A percentile compares a stretch with the other conserved stretches of the same genome.
These are phyloP conservation scores for Asobara japonica DNA, from an alignment of 1,140 invertebrate species.

Conservation along the genomic window DNA sequence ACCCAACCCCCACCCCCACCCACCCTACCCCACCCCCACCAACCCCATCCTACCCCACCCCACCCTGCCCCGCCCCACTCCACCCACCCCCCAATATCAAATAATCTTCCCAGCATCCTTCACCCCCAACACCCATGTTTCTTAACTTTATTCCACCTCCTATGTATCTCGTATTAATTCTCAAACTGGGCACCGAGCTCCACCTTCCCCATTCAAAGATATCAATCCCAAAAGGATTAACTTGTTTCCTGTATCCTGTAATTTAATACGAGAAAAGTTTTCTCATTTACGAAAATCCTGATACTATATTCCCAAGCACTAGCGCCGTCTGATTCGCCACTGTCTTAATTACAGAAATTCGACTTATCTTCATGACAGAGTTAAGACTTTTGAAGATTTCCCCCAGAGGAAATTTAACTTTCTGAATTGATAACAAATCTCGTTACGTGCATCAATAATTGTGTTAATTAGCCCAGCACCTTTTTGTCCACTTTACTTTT, in stretches of 20 bases:
- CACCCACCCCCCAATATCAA: neutral
- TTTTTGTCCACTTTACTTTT: too few relatives aligned
- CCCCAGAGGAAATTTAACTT: slow-evolving; percentile 10
- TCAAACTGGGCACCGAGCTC: neutral
- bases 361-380: neutral
- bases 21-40: neutral
- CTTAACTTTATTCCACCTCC: neutral
- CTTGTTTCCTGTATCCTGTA: slow-evolving; percentile 32
- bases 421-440: slow-evolving; percentile 6
- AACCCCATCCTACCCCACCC: neutral
- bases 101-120: too few relatives aligned
- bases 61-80: neutral
- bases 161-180: slow-evolving; percentile 1
- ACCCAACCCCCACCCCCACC: neutral
- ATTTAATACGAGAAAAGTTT: slow-evolving; percentile 33
- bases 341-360: slow-evolving; percentile 25
- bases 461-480: neutral
- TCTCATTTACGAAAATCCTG: slow-evolving; percentile 25
- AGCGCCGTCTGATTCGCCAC: neutral
- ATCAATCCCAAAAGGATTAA: slow-evolving; percentile 35
- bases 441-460: neutral
- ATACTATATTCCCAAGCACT: neutral
- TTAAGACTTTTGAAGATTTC: neutral
- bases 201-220: slow-evolving; percentile 14
- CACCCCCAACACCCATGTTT: too few relatives aligned